Base-by-base conservation (phyloP, 2,888 invertebrate genomes). In the Maniola hyperantus region DNA sequence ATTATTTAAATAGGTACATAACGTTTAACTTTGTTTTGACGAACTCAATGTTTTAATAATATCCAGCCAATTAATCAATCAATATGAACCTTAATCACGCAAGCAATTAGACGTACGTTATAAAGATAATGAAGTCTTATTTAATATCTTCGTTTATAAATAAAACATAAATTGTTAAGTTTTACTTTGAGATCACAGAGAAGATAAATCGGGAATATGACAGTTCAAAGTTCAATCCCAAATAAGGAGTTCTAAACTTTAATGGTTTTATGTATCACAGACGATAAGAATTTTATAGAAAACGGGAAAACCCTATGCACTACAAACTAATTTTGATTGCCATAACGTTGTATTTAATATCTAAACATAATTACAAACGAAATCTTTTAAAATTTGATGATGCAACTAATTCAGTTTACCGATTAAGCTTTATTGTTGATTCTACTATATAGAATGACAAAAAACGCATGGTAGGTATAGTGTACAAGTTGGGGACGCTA, bases 401-500 rank as follows among this genome's bases (percentile, higher is more conserved):
- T 39, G 11, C 39, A 0, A 39, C 5, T 10, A 11, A 39, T 39
- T 39, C 39, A 11, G 10, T 39, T 39, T 39, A 39, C 10, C 39
- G 5, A 39, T 26, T 39, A 39, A 5, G 10, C 4, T 10, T 7
- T 50, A 36, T 55, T 57, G 15, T 18, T 18, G n/a, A 42, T 18
- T 71, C 53, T 59, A 68, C 60, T n/a, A 70, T 64, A 66, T 20
- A 57, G 54, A 60, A 54, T 68, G 70, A 75, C 69, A 74, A 78
- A 77, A 78, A 77, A n/a, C n/a, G n/a, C n/a, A n/a, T n/a, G 74
- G 72, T 77, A 77, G 77, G 76, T 70, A 75, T 76, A 74, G 79
- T 73, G 68, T 73, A 76, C 73, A 74, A 59, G 76, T 74, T 74
- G 78, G 85, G 84, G 79, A 73, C 75, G 76, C 73, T 77, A 82